Percentiles rank a stretch among this genome's conserved stretches.
These are phyloP conservation scores for Smutsia temminckii DNA, from an alignment of 2,797 vertebrate genomes.

Conservation along the genomic window DNA sequence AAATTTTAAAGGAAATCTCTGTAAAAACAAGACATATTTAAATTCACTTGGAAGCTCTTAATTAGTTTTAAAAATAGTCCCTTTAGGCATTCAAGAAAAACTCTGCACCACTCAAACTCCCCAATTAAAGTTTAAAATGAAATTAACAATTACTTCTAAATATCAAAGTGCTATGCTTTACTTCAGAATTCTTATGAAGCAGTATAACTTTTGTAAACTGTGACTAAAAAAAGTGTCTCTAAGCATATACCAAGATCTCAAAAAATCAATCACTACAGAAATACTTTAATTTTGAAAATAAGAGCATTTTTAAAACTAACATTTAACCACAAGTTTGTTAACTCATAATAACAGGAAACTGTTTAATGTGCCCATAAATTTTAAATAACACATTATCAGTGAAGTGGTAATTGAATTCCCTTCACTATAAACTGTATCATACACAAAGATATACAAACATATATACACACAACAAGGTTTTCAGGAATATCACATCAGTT, in stretches of 20 bases:
- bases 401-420: background rate
- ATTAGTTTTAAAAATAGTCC: background rate
- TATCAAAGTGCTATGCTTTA: background rate
- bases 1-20: background rate
- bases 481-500: background rate
- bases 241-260: background rate
- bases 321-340: background rate
- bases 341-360: background rate
- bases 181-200: conserved; percentile 17
- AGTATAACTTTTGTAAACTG: background rate
- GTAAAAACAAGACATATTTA: conserved; percentile 31
- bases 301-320: background rate
- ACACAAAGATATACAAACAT: background rate
- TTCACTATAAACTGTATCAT: background rate
- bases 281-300: background rate
- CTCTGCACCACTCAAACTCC: background rate
- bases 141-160: conserved; percentile 12
- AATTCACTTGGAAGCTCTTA: background rate
- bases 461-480: background rate
- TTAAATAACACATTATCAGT: background rate
- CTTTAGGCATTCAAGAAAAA: conserved; percentile 17
- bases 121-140: conserved; percentile 35
- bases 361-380: background rate
- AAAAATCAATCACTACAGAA: background rate
- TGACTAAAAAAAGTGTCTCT: background rate